Percentiles rank a stretch among this genome's conserved stretches.
Conservation (phyloP, 2,797 vertebrate genomes). For the Chloroceryle amazona region DNA sequence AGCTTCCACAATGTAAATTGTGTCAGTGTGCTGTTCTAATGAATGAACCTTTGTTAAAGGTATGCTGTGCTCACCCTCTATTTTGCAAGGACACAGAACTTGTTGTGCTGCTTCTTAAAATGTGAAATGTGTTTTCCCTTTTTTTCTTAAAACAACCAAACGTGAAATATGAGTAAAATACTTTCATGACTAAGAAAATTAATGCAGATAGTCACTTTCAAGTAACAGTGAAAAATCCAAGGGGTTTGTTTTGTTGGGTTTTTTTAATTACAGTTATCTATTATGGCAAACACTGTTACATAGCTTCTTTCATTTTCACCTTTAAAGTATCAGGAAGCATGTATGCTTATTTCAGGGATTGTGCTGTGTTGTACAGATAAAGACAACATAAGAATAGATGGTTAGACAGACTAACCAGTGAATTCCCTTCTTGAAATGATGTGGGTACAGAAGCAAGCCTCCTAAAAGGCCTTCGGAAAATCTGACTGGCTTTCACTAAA, state of each 20-base stretch:
- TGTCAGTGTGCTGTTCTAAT: background rate
- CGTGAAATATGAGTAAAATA: background rate
- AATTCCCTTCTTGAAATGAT: background rate
- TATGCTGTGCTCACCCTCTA: background rate
- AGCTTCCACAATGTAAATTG: background rate
- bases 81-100: background rate
- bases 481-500: constrained; percentile 48
- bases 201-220: background rate
- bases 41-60: background rate
- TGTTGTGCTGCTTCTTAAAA: background rate
- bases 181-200: background rate
- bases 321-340: background rate
- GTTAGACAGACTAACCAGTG: background rate
- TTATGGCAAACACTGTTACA: background rate
- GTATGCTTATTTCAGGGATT: background rate
- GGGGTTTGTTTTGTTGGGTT: background rate
- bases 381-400: background rate
- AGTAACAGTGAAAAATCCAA: background rate
- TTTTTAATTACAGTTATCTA: background rate
- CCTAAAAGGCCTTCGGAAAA: constrained; percentile 12
- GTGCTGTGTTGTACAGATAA: background rate
- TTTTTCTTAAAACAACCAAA: background rate
- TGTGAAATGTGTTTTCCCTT: background rate
- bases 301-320: background rate
- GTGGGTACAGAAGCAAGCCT: background rate